phyloP scores from a whole-genome alignment of 2,797 vertebrate species.

The Silurus lanzhouensis region DNA sequence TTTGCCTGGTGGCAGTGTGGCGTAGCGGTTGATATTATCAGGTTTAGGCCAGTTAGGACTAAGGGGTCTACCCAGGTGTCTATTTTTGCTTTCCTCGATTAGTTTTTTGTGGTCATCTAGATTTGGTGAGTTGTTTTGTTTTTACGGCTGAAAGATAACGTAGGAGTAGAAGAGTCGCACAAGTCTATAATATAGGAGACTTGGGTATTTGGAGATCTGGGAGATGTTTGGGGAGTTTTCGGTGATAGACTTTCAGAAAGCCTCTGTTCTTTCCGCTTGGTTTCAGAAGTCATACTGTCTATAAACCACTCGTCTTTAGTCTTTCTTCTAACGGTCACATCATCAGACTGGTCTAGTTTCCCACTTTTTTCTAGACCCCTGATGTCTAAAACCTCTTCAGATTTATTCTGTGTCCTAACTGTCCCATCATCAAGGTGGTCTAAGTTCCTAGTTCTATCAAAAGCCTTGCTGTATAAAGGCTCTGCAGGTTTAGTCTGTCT shows the following conservation, averaged over 20 bases:
- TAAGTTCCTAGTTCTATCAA: not conserved
- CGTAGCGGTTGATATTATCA: conserved; percentile 43
- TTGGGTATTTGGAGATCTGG: conserved; percentile 8
- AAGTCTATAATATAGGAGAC: not conserved
- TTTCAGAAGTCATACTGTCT: not conserved
- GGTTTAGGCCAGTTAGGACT: conserved; percentile 47
- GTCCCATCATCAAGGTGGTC: not conserved
- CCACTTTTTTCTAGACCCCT: not conserved
- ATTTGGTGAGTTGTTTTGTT: conserved; percentile 10
- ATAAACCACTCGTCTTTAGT: not conserved
- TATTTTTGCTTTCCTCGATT: conserved; percentile 52
- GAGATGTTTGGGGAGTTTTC: conserved; percentile 1
- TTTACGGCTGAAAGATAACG: not conserved
- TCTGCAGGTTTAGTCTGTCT: not conserved
- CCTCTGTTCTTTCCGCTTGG: not conserved
- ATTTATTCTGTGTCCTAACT: not conserved
- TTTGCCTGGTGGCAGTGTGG: conserved; percentile 53
- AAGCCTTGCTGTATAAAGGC: not conserved
- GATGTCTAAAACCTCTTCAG: not conserved
- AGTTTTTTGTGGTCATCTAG: conserved; percentile 22
- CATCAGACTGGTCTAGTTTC: not conserved
- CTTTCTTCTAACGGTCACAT: not conserved
- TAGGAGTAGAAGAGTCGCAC: not conserved
- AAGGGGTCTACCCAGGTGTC: conserved; percentile 49
- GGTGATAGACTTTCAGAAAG: not conserved